Conservation (phyloP, 2,888 invertebrate species). For the Syrista parreyssii region DNA sequence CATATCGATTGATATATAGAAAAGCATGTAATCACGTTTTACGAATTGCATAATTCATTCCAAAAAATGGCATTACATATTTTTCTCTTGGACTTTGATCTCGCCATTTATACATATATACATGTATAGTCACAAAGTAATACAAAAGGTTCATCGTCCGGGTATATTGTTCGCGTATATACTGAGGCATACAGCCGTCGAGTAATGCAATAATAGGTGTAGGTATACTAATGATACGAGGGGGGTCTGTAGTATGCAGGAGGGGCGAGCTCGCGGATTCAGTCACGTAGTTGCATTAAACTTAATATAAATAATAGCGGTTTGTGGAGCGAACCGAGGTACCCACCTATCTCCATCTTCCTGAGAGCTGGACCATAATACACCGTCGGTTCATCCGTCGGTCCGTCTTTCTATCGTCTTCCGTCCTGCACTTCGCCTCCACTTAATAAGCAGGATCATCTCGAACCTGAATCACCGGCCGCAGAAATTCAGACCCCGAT, state of each 20-base stretch:
- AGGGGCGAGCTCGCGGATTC: slow-evolving; percentile 52
- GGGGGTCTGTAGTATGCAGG: slow-evolving; percentile 23
- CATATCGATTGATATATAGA: neutral
- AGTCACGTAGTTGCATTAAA: slow-evolving; percentile 67
- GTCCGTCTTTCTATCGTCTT: slow-evolving; percentile 18
- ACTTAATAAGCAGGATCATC: slow-evolving; percentile 65
- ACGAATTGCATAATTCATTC: neutral
- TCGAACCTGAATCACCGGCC: slow-evolving; percentile 58
- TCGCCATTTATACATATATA: neutral
- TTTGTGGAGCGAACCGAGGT: slow-evolving; percentile 56
- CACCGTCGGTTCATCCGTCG: slow-evolving; percentile 38
- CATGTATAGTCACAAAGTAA: neutral
- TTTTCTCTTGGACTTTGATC: neutral
- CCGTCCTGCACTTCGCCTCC: slow-evolving; percentile 54
- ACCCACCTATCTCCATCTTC: slow-evolving; percentile 63
- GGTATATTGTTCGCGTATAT: neutral
- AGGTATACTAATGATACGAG: slow-evolving; percentile 65
- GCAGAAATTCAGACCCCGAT: slow-evolving; percentile 27
- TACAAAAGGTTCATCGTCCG: neutral
- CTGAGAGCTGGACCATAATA: slow-evolving; percentile 54
- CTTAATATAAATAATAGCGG: slow-evolving; percentile 67
- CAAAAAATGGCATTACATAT: neutral
- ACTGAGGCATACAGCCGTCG: slow-evolving; percentile 35
- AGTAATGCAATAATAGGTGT: slow-evolving; percentile 65
- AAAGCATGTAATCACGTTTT: neutral